Percentiles rank a stretch among this genome's conserved stretches.
Evolutionary conservation across 2,888 invertebrate species (phyloP).

Genomic region (Synergus japonicus): DNA sequence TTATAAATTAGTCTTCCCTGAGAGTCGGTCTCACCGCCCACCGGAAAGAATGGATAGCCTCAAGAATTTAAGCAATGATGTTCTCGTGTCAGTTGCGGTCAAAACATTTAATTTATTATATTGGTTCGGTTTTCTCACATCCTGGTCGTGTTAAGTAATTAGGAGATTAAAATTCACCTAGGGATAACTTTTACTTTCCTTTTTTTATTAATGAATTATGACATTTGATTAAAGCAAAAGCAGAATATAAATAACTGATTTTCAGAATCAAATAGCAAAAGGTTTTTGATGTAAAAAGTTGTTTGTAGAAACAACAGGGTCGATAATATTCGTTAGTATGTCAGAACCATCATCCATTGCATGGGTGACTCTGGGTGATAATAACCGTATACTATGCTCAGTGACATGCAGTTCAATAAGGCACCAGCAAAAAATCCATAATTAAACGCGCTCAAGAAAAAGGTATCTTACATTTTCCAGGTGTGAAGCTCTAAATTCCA

Average conservation of each 20-base stretch:
- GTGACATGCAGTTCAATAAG: too few species aligned
- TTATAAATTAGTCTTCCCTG: conserved; percentile 36
- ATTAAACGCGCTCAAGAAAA: neutral
- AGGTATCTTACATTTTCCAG: neutral
- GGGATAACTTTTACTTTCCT: neutral
- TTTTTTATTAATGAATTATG: neutral
- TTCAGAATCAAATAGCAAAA: neutral
- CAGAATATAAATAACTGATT: neutral
- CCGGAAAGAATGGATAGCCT: conserved; percentile 31
- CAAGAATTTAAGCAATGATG: conserved; percentile 38
- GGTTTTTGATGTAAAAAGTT: too few species aligned
- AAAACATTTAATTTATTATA: conserved; percentile 36
- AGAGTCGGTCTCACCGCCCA: conserved; percentile 30
- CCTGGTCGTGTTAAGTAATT: conserved; percentile 5
- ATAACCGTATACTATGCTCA: too few species aligned
- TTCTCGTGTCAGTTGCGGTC: conserved; percentile 34
- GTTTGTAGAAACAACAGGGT: too few species aligned
- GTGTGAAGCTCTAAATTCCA: too few species aligned
- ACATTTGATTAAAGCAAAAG: too few species aligned
- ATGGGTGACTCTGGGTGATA: neutral
- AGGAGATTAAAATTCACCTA: neutral
- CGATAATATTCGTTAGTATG: neutral
- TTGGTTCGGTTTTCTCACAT: conserved; percentile 9
- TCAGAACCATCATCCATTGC: neutral
- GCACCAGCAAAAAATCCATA: neutral